Percentiles rank a stretch among this genome's conserved stretches.
phyloP scores from a whole-genome alignment of 2,888 invertebrate genomes.

The Athripsodes cinereus region DNA sequence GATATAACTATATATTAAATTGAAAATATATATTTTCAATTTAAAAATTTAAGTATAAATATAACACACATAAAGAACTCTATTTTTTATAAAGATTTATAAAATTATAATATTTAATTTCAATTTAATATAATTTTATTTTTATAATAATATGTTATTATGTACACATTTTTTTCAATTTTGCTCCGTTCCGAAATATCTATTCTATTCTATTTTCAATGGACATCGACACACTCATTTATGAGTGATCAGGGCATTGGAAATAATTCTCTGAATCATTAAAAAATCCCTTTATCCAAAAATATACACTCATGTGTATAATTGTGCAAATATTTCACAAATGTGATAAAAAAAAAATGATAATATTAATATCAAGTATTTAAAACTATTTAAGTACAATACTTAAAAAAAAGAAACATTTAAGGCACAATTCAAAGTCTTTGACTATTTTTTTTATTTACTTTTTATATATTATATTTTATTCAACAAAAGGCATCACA shows the following conservation, averaged over 20 bases:
- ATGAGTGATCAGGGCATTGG: no score
- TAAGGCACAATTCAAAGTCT: conserved; percentile 19
- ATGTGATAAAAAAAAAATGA: background rate
- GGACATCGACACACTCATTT: no score
- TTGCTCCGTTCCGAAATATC: background rate
- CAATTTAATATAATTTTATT: background rate
- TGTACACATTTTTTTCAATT: no score
- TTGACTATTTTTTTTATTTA: background rate
- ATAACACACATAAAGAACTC: background rate
- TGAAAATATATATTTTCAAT: background rate
- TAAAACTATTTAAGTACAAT: background rate
- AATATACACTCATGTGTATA: background rate
- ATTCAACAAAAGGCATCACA: conserved; percentile 22
- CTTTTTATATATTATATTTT: conserved; percentile 7
- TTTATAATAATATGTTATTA: no score
- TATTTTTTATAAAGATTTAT: background rate
- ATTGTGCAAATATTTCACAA: background rate
- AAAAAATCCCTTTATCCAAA: background rate
- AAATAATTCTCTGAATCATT: background rate
- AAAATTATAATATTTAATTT: background rate
- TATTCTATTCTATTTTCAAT: background rate
- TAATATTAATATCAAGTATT: background rate
- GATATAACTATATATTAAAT: background rate
- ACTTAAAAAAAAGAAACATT: background rate
- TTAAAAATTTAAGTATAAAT: background rate